Conservation (phyloP, 2,797 vertebrate genomes). For the Rachycentron canadum region DNA sequence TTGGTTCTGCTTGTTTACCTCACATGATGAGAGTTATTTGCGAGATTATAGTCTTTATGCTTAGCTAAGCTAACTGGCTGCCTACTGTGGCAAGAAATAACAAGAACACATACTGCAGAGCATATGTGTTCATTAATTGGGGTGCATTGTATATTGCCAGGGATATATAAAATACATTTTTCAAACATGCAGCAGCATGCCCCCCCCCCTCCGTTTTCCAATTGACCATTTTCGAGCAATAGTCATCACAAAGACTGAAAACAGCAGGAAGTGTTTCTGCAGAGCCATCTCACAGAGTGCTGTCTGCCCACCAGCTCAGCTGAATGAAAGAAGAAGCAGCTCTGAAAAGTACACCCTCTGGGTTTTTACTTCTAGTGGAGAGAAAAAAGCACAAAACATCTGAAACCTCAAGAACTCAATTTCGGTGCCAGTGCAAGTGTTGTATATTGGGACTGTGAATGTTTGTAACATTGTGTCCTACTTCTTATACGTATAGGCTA, state of each 20-base stretch:
- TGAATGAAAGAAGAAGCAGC: background rate
- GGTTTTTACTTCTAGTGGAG: background rate
- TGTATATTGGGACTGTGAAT: conserved; percentile 23
- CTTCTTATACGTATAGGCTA: conserved; percentile 17
- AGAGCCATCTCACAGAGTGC: background rate
- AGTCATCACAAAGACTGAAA: conserved; percentile 12
- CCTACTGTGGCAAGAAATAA: background rate
- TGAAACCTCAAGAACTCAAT: conserved; percentile 6
- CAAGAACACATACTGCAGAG: background rate
- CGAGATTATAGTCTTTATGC: background rate
- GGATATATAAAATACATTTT: background rate
- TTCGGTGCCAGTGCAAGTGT: conserved; percentile 7
- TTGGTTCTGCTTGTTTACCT: background rate
- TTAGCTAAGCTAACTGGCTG: background rate
- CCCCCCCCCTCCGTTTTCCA: too few relatives aligned
- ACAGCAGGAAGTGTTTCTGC: background rate
- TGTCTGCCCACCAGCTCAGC: background rate
- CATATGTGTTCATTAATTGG: background rate
- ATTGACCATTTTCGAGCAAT: background rate
- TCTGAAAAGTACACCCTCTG: conserved; percentile 1
- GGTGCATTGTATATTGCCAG: background rate
- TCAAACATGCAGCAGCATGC: background rate
- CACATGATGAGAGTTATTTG: too few relatives aligned
- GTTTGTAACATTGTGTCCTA: conserved; percentile 36
- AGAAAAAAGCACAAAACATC: background rate